Evolutionary conservation across 2,797 vertebrate species (phyloP).

Genomic region (Dendrocincla fuliginosa): DNA sequence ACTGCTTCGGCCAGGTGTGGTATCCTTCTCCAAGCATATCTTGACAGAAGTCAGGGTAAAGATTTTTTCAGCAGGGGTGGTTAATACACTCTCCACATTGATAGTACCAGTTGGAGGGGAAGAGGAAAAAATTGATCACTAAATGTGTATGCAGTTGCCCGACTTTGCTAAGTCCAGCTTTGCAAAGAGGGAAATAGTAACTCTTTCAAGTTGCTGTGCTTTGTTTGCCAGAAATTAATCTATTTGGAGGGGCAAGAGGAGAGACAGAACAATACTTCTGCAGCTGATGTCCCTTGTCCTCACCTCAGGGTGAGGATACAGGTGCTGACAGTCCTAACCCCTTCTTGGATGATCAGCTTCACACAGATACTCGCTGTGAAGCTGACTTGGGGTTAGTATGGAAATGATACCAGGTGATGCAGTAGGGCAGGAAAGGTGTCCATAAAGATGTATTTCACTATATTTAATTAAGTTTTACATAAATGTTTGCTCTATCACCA

Average conservation of each 20-base stretch:
- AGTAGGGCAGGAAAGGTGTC: not conserved
- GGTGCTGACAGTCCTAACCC: not conserved
- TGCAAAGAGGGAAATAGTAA: not conserved
- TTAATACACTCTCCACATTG: not conserved
- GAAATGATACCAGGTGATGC: not conserved
- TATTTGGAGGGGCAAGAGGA: not conserved
- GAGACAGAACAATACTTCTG: not conserved
- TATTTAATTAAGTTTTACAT: not conserved
- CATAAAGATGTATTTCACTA: not conserved
- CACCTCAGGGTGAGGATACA: not conserved
- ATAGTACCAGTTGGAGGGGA: not conserved
- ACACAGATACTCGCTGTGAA: not conserved
- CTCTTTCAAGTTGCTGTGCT: not conserved
- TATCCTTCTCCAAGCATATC: not conserved
- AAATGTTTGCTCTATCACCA: not conserved
- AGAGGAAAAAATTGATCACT: not conserved
- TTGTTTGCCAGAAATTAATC: not conserved
- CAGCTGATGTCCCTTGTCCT: not conserved
- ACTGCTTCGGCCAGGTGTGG: not conserved
- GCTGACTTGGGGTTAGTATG: not conserved
- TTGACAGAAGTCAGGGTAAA: slow-evolving; percentile 13
- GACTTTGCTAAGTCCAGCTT: not conserved
- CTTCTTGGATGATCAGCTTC: not conserved
- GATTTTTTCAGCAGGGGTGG: not conserved
- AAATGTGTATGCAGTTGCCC: not conserved